Conservation (phyloP, 1,140 invertebrate species). For the Mylabris phalerata region DNA sequence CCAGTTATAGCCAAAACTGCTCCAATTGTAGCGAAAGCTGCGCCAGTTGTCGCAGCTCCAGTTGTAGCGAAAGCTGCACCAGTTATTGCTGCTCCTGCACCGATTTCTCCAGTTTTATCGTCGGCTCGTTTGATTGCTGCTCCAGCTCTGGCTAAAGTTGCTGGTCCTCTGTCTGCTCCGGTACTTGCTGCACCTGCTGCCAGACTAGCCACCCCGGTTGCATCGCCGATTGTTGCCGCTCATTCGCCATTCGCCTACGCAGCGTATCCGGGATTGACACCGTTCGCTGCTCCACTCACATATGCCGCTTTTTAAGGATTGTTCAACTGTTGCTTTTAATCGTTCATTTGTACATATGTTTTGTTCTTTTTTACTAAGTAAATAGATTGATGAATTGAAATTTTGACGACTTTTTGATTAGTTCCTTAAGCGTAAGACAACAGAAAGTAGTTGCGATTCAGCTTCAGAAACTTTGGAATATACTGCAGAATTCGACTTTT, state of each 20-base stretch:
- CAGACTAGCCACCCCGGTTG: constrained; percentile 34
- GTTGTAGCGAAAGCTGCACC: constrained; percentile 31
- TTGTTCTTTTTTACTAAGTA: constrained; percentile 5
- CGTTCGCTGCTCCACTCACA: constrained; percentile 11
- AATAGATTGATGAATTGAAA: constrained; percentile 2
- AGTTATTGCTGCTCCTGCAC: constrained; percentile 19
- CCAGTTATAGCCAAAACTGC: constrained; percentile 31
- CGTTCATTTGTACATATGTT: constrained; percentile 11
- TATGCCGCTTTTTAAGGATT: constrained; percentile 11
- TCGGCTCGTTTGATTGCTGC: constrained; percentile 21
- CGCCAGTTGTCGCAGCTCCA: constrained; percentile 27
- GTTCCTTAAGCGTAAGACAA: too few species aligned
- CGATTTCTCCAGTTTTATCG: constrained; percentile 35
- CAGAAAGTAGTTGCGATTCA: too few species aligned
- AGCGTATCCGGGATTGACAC: constrained; percentile 4
- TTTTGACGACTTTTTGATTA: too few species aligned
- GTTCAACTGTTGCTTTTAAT: not conserved
- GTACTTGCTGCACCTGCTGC: constrained; percentile 16
- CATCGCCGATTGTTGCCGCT: constrained; percentile 40
- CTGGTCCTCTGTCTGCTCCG: constrained; percentile 31
- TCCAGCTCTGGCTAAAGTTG: constrained; percentile 23
- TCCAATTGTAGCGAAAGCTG: constrained; percentile 34
- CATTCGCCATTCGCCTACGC: constrained; percentile 23
- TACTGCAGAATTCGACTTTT: too few species aligned
- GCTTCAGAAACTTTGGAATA: too few species aligned